phyloP scores from a whole-genome alignment of 2,113 vertebrate genomes.

The Willisornis vidua region DNA sequence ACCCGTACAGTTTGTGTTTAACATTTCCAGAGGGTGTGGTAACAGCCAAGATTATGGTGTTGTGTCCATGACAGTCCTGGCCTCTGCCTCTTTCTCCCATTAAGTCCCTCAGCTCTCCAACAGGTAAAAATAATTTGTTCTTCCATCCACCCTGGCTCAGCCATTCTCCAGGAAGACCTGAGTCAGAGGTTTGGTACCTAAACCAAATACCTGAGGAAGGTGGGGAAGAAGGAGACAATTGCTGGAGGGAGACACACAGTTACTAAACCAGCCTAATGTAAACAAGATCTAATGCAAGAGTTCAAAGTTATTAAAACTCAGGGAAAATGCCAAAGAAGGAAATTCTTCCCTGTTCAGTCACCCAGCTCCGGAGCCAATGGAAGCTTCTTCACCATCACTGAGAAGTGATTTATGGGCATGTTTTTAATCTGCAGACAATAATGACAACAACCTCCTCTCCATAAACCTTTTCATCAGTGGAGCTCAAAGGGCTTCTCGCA shows the following conservation, averaged over 20 bases:
- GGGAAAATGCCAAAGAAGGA: conserved; percentile 61
- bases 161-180: conserved; percentile 53
- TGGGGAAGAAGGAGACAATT: conserved; percentile 64
- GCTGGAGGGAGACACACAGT: conserved; percentile 58
- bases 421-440: conserved; percentile 52
- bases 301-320: conserved; percentile 67
- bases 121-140: not conserved
- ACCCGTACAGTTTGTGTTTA: not conserved
- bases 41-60: not conserved
- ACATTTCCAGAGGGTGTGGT: not conserved
- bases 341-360: conserved; percentile 66
- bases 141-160: not conserved
- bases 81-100: not conserved
- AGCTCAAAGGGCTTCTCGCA: not conserved
- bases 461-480: not conserved
- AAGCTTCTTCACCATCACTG: not conserved
- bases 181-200: conserved; percentile 69
- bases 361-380: conserved; percentile 33
- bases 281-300: conserved; percentile 66
- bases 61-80: not conserved
- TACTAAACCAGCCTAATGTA: conserved; percentile 61
- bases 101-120: not conserved
- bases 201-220: conserved; percentile 67
- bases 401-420: conserved; percentile 36
- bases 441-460: conserved; percentile 26